A percentile compares a stretch with the other conserved stretches of the same genome.
Evolutionary conservation across 2,113 vertebrate genomes (phyloP).

Genomic region (Sander vitreus): DNA sequence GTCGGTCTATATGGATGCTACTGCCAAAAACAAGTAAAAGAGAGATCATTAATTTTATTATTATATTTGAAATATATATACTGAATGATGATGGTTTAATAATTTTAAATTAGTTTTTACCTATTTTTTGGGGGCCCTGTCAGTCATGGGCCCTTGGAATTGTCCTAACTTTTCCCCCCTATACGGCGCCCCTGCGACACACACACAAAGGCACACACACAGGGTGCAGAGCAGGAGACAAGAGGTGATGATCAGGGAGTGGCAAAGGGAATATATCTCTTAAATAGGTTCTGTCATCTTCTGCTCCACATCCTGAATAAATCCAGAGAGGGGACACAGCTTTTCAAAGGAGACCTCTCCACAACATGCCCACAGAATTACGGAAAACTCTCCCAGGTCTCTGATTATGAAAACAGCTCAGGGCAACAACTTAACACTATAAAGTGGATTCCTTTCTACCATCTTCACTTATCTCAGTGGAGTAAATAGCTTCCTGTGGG

Average conservation of each 20-base stretch:
- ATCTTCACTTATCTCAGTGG: conserved; percentile 69
- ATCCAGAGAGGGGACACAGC: conserved; percentile 42
- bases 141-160: too few relatives aligned
- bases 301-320: conserved; percentile 60
- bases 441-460: conserved; percentile 71
- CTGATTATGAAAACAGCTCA: conserved; percentile 74
- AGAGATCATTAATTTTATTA: too few relatives aligned
- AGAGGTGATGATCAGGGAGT: conserved; percentile 59
- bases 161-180: too few relatives aligned
- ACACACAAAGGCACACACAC: not conserved
- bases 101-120: too few relatives aligned
- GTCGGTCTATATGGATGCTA: too few relatives aligned
- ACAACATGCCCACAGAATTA: conserved; percentile 45
- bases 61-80: too few relatives aligned
- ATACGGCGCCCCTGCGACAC: too few relatives aligned
- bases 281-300: conserved; percentile 79
- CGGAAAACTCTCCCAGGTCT: conserved; percentile 54
- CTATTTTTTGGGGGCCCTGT: too few relatives aligned
- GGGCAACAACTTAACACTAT: conserved; percentile 71
- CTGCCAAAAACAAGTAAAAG: too few relatives aligned
- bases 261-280: conserved; percentile 69
- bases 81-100: too few relatives aligned
- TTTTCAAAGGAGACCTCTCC: conserved; percentile 39
- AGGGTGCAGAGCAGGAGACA: conserved; percentile 23
- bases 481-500: conserved; percentile 76